These are phyloP conservation scores for Drosophila neotestacea DNA, from an alignment of 2,888 invertebrate genomes.

Conservation along the genomic window DNA sequence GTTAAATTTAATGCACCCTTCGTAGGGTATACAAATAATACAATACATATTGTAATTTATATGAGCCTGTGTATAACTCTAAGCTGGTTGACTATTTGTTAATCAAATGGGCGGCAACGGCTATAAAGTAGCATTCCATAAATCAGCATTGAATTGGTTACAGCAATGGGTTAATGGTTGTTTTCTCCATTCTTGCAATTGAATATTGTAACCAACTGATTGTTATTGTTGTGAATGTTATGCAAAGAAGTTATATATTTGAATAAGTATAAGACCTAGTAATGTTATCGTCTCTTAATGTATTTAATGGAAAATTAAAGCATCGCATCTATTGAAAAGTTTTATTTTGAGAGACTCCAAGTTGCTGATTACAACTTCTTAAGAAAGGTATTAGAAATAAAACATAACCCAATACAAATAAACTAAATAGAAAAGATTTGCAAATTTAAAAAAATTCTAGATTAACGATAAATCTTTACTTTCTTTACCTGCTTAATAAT, in stretches of 20 bases:
- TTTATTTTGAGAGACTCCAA: no score
- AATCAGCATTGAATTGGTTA: conserved; percentile 40
- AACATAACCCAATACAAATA: no score
- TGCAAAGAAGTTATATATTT: not conserved
- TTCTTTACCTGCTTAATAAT: no score
- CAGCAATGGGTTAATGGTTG: conserved; percentile 28
- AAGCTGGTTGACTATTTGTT: conserved; percentile 52
- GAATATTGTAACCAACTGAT: not conserved
- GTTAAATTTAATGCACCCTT: not conserved
- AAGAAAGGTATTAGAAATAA: no score
- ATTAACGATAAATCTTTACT: no score
- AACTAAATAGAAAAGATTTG: no score
- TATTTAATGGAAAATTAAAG: no score
- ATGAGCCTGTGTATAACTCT: conserved; percentile 8
- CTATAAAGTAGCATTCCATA: conserved; percentile 46
- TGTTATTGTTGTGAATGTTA: not conserved
- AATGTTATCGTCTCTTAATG: no score
- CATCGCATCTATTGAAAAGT: no score
- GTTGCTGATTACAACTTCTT: no score
- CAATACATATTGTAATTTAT: conserved; percentile 30
- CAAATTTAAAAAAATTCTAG: no score
- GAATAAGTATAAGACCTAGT: not conserved
- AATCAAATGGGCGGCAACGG: conserved; percentile 72
- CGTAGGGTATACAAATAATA: conserved; percentile 4
- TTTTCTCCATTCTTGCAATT: conserved; percentile 3